Evolutionary conservation across 2,888 invertebrate genomes (phyloP).

Genomic region (Agrotis clavis): DNA sequence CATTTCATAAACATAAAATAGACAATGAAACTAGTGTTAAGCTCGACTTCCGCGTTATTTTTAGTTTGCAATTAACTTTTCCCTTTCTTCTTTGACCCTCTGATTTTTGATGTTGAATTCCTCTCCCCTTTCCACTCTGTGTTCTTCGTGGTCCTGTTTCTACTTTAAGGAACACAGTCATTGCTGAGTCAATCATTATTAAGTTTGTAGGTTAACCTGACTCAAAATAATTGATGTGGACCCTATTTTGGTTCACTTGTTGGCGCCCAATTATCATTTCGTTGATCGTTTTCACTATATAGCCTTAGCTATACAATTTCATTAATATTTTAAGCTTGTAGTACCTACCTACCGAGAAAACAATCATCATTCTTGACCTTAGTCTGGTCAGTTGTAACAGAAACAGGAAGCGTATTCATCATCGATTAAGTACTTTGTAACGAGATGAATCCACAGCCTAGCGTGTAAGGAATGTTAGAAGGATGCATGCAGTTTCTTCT

Average conservation of each 20-base stretch:
- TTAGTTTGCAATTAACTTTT: neutral
- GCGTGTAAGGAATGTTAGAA: neutral
- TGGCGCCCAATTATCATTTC: neutral
- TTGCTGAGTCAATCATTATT: neutral
- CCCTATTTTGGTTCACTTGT: neutral
- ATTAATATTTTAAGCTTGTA: neutral
- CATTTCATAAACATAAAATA: neutral
- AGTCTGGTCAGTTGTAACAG: neutral
- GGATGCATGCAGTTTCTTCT: neutral
- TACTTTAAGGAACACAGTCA: neutral
- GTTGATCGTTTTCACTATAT: neutral
- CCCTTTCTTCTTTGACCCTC: no score
- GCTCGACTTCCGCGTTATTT: neutral
- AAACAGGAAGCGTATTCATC: constrained; percentile 2
- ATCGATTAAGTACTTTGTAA: constrained; percentile 19
- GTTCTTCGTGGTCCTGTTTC: no score
- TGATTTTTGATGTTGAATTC: no score
- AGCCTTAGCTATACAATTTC: neutral
- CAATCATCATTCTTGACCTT: neutral
- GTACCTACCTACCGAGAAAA: neutral
- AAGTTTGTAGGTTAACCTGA: neutral
- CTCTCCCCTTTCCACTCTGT: no score
- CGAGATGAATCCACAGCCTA: neutral
- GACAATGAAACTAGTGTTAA: constrained; percentile 1
- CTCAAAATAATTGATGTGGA: neutral